Conservation (phyloP, 2,888 invertebrate genomes). For the Caenorhabditis sulstoni region DNA sequence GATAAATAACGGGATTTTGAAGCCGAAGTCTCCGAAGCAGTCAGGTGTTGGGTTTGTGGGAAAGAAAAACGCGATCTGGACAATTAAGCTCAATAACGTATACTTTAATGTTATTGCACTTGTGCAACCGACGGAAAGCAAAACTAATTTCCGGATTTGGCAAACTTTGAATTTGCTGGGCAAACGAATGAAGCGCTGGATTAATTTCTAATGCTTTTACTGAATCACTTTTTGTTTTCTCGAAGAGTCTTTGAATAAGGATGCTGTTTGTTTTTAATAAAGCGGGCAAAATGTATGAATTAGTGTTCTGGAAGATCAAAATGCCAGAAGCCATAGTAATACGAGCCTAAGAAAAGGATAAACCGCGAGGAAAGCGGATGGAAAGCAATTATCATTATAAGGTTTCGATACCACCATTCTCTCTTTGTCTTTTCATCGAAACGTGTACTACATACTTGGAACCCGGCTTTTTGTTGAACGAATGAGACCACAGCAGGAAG, state of each 20-base stretch:
- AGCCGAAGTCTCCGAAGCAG: background rate
- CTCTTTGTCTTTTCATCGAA: constrained; percentile 34
- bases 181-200: background rate
- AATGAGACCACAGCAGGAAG: too few relatives aligned
- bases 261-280: constrained; percentile 7
- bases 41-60: background rate
- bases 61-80: too few relatives aligned
- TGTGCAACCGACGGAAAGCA: too few relatives aligned
- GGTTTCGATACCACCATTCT: constrained; percentile 32
- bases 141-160: too few relatives aligned
- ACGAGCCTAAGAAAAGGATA: constrained; percentile 13
- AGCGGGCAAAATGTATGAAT: constrained; percentile 1
- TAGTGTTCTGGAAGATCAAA: constrained; percentile 18
- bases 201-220: constrained; percentile 26
- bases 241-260: constrained; percentile 1
- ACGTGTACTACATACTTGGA: constrained; percentile 20
- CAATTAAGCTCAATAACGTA: too few relatives aligned
- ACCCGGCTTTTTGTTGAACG: constrained; percentile 5
- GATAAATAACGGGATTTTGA: constrained; percentile 8
- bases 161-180: too few relatives aligned
- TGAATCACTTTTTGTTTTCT: constrained; percentile 17
- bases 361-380: background rate
- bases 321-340: constrained; percentile 37
- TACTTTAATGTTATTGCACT: too few relatives aligned
- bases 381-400: constrained; percentile 37